Conservation (phyloP, 2,113 vertebrate genomes). For the Tetraodon nigroviridis region DNA sequence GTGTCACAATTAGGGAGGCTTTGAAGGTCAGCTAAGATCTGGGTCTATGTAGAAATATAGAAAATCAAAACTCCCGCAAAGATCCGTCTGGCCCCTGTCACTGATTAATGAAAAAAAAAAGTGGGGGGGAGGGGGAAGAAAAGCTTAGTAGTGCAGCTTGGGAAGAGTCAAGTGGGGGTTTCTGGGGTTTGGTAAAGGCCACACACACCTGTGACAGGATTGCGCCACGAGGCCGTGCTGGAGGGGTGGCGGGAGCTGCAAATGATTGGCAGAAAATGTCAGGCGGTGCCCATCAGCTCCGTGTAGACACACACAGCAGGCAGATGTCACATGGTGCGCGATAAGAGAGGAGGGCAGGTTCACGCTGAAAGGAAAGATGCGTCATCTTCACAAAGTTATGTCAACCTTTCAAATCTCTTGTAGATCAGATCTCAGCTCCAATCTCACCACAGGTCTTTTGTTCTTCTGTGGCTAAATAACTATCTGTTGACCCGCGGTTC, state of each 20-base stretch:
- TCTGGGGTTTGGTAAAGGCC: slow-evolving; percentile 2
- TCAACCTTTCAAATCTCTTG: slow-evolving; percentile 37
- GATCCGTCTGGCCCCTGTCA: slow-evolving; percentile 27
- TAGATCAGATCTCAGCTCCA: slow-evolving; percentile 34
- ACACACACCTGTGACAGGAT: slow-evolving; percentile 50
- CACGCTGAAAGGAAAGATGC: slow-evolving; percentile 40
- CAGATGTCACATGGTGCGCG: slow-evolving; percentile 54
- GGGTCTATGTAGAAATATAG: slow-evolving; percentile 43
- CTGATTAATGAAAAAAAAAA: slow-evolving; percentile 16
- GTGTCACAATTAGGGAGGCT: slow-evolving; percentile 61
- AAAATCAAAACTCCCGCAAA: slow-evolving; percentile 68
- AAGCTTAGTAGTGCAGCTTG: slow-evolving; percentile 10
- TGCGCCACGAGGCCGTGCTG: slow-evolving; percentile 2
- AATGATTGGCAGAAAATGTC: slow-evolving; percentile 67
- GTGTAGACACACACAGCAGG: slow-evolving; percentile 53
- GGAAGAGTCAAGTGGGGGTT: slow-evolving; percentile 5
- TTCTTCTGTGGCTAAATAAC: slow-evolving; percentile 34
- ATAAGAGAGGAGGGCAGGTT: slow-evolving; percentile 40
- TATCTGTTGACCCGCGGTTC: slow-evolving; percentile 40
- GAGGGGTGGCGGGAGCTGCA: not conserved
- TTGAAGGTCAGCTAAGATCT: slow-evolving; percentile 61
- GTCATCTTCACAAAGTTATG: slow-evolving; percentile 54
- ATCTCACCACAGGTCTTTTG: slow-evolving; percentile 23
- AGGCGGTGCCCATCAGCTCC: slow-evolving; percentile 34
- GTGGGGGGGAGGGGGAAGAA: too few species aligned